Base-by-base conservation (phyloP, 2,888 invertebrate species). In the Xestobium rufovillosum region DNA sequence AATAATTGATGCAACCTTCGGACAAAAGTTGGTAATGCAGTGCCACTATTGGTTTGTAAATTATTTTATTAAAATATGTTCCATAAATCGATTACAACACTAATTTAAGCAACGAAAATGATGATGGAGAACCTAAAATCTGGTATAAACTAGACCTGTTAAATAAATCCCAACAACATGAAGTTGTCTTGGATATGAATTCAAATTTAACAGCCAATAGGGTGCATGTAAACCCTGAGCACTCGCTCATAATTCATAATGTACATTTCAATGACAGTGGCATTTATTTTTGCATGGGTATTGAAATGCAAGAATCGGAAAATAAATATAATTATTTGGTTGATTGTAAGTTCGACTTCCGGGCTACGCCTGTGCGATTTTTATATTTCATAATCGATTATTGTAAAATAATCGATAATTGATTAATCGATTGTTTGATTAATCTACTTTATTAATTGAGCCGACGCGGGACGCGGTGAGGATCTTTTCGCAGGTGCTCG, bases 291-390 rank as follows among this genome's bases (percentile, higher is more conserved):
- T 75, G 74, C 41, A 61, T 65, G 41, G 65, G 68, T 10, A 48
- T 56, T n/a, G 61, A 65, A 38, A 55, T 59, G 3, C 55, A 63
- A 31, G 61, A 67, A 34, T 40, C 42, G 8, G 56, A 65, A 26
- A 61, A 68, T 19, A 67, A 68, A 52, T 69, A 60, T 42, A 70
- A 69, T 51, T 73, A 68, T 46, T 63, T 68, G 30, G 51, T 73
- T 10, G 72, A 73, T 51, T 56, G 70, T 67, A 53, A 63, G 53
- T 47, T 36, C 17, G 42, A n/a, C n/a, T n/a, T n/a, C n/a, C n/a
- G n/a, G n/a, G n/a, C n/a, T n/a, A n/a, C n/a, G n/a, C n/a, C n/a
- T n/a, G n/a, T n/a, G n/a, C n/a, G n/a, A n/a, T n/a, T n/a, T n/a
- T n/a, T n/a, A n/a, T n/a, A n/a, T n/a, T n/a, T n/a, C n/a, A n/a